Conservation (phyloP, 2,113 vertebrate genomes). For the Entosphenus tridentatus region DNA sequence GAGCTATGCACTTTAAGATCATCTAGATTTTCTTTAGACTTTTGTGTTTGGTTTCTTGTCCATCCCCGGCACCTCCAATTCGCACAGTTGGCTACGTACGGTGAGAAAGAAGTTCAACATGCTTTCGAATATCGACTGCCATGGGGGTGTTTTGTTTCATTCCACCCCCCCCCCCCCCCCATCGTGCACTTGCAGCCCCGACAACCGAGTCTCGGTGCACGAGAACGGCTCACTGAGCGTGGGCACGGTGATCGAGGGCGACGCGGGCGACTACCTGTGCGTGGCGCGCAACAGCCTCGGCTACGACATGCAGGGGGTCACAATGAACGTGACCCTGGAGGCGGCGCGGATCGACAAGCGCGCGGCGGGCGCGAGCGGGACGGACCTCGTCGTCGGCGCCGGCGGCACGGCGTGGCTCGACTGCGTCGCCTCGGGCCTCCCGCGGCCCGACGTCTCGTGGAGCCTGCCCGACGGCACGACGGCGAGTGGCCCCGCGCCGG, state of each 20-base stretch:
- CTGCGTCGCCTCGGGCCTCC: constrained; percentile 61
- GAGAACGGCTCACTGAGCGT: constrained; percentile 46
- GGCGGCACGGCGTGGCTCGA: constrained; percentile 53
- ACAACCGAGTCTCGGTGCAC: constrained; percentile 42
- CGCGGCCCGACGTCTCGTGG: constrained; percentile 63
- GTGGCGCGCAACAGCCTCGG: constrained; percentile 55
- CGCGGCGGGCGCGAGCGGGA: constrained; percentile 17
- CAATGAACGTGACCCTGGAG: constrained; percentile 41
- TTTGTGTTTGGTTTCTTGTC: no score
- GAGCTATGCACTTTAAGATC: no score
- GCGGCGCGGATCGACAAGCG: constrained; percentile 56
- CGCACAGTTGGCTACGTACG: no score
- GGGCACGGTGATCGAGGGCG: constrained; percentile 39
- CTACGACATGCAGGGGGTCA: constrained; percentile 39
- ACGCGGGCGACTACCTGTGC: constrained; percentile 60
- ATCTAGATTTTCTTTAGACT: no score
- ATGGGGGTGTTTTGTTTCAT: no score
- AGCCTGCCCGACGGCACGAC: constrained; percentile 59
- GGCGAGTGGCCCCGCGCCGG: constrained; percentile 36
- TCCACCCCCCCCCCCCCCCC: no score
- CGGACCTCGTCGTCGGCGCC: constrained; percentile 28
- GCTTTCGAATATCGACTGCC: no score
- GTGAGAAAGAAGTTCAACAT: no score
- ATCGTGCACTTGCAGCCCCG: constrained; percentile 22
- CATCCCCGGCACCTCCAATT: no score